Conservation (phyloP, 2,888 invertebrate genomes). For the Napeogenes inachia region DNA sequence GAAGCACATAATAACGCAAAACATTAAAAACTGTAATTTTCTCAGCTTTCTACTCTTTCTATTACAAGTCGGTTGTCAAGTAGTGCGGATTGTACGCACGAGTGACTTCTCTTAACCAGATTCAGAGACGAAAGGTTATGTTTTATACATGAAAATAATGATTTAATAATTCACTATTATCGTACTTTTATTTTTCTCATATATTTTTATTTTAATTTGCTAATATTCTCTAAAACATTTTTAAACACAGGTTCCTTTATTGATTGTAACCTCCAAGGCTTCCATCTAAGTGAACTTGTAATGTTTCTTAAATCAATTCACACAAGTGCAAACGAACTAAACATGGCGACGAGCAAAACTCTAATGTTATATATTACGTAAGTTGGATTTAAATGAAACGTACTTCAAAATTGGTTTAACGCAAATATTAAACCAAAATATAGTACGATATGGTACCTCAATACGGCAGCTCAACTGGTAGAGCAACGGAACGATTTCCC, state of each 20-base stretch:
- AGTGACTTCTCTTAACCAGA: constrained; percentile 35
- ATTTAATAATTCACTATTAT: not conserved
- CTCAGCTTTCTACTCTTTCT: constrained; percentile 29
- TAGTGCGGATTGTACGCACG: constrained; percentile 56
- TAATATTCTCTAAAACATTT: not conserved
- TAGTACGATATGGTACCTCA: no score
- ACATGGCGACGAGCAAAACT: no score
- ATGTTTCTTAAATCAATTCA: constrained; percentile 5
- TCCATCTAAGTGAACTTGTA: no score
- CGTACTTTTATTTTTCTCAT: no score
- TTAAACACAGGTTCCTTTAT: not conserved
- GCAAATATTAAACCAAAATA: no score
- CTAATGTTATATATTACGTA: no score
- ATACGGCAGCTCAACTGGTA: no score
- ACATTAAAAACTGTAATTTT: constrained; percentile 25
- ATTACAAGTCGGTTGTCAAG: constrained; percentile 34
- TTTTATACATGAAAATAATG: constrained; percentile 2
- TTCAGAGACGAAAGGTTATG: constrained; percentile 9
- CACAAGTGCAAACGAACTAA: not conserved
- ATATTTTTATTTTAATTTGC: not conserved
- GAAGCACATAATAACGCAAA: constrained; percentile 18
- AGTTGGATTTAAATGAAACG: no score
- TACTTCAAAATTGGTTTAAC: no score
- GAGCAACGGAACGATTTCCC: no score
- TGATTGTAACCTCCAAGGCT: no score